Conservation (phyloP, 2,113 vertebrate species). For the Xiphophorus hellerii region DNA sequence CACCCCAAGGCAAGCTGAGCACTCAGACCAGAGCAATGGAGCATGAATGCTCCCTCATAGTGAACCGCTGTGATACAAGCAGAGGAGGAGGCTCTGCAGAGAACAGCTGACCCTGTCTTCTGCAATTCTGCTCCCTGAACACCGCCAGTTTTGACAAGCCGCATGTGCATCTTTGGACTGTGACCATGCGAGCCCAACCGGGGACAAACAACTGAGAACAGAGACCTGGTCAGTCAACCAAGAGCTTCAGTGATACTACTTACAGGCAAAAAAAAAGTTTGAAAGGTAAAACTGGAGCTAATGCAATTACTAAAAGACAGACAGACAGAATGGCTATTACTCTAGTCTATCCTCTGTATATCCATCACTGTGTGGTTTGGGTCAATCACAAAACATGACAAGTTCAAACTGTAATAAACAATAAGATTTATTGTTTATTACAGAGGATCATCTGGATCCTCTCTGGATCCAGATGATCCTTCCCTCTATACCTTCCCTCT, state of each 20-base stretch:
- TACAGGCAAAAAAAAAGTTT: no score
- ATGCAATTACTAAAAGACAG: background rate
- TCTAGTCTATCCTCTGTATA: no score
- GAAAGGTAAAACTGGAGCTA: background rate
- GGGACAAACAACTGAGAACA: background rate
- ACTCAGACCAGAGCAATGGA: constrained; percentile 65
- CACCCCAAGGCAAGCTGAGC: constrained; percentile 49
- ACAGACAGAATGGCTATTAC: no score
- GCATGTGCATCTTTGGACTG: background rate
- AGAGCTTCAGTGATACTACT: background rate
- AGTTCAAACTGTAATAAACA: no score
- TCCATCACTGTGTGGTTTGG: no score
- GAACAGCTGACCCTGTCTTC: background rate
- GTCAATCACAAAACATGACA: no score
- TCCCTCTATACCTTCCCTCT: no score
- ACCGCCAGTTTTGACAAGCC: background rate
- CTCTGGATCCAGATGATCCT: no score
- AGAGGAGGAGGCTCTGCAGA: constrained; percentile 12
- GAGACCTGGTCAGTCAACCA: background rate
- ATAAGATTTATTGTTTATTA: no score
- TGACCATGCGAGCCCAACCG: background rate
- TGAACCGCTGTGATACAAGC: constrained; percentile 28
- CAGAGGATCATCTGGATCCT: no score
- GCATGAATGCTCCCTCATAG: constrained; percentile 37
- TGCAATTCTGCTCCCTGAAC: background rate